Conservation (phyloP, 2,888 invertebrate genomes). For the Empis stercorea region DNA sequence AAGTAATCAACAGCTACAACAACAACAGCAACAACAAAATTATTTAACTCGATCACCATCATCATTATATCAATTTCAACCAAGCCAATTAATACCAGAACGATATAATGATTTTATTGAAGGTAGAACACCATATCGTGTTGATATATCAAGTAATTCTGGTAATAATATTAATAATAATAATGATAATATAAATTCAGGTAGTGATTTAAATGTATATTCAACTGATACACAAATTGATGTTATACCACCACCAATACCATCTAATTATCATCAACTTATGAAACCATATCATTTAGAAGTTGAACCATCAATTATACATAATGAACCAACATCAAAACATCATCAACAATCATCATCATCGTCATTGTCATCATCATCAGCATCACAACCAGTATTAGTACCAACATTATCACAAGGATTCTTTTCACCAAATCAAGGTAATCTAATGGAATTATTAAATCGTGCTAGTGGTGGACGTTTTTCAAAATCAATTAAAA, state of each 20-base stretch:
- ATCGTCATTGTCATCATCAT: too few species aligned
- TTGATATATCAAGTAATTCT: slow-evolving; percentile 41
- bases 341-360: neutral
- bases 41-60: neutral
- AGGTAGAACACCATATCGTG: slow-evolving; percentile 51
- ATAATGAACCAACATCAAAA: neutral
- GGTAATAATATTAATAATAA: neutral
- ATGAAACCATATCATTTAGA: slow-evolving; percentile 32
- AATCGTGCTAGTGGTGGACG: slow-evolving; percentile 2
- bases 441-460: slow-evolving; percentile 6
- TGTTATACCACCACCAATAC: slow-evolving; percentile 30
- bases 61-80: slow-evolving; percentile 10
- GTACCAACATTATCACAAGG: neutral
- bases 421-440: neutral
- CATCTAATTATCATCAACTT: slow-evolving; percentile 22
- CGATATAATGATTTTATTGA: neutral
- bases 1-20: slow-evolving; percentile 14
- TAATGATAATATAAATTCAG: too few species aligned
- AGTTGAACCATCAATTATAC: slow-evolving; percentile 28
- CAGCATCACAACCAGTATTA: neutral
- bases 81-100: neutral
- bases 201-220: neutral
- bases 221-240: slow-evolving; percentile 30
- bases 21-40: slow-evolving; percentile 13
- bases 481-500: neutral